Evolutionary conservation across 64 coral and sea anemone genomes (phyloP).

Genomic region (Acropora tenuis): DNA sequence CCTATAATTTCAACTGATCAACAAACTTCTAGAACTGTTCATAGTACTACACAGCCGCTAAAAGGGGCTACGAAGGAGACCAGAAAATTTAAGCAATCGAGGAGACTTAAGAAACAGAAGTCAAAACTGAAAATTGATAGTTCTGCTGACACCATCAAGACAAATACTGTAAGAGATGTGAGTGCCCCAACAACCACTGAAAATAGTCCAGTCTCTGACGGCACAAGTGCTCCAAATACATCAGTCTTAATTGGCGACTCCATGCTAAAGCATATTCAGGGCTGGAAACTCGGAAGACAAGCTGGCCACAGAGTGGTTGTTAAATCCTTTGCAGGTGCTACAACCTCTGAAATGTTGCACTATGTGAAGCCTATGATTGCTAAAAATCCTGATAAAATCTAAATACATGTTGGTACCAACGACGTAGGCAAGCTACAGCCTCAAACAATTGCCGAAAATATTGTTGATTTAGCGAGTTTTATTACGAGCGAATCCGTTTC

Average conservation of each 20-base stretch:
- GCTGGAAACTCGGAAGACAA: constrained; percentile 18
- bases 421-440: not conserved
- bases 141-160: no score
- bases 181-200: no score
- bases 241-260: constrained; percentile 35
- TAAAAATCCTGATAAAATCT: constrained; percentile 1
- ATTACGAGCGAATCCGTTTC: constrained; percentile 3
- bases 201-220: no score
- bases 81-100: constrained; percentile 18
- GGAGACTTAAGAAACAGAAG: no score
- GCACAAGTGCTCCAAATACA: constrained; percentile 28
- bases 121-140: no score
- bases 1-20: not conserved
- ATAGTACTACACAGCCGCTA: constrained; percentile 31
- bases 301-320: constrained; percentile 43
- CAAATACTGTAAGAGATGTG: no score
- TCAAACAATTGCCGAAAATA: constrained; percentile 11
- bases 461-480: constrained; percentile 28
- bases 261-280: not conserved
- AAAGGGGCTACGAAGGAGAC: not conserved
- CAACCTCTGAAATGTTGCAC: constrained; percentile 19
- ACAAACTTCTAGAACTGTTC: not conserved
- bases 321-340: constrained; percentile 32
- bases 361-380: constrained; percentile 22
- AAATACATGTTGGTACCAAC: not conserved